Evolutionary conservation across 1,140 invertebrate genomes (phyloP), one percentile per base, ranked within the genome.

Genomic region (Mya arenaria): DNA sequence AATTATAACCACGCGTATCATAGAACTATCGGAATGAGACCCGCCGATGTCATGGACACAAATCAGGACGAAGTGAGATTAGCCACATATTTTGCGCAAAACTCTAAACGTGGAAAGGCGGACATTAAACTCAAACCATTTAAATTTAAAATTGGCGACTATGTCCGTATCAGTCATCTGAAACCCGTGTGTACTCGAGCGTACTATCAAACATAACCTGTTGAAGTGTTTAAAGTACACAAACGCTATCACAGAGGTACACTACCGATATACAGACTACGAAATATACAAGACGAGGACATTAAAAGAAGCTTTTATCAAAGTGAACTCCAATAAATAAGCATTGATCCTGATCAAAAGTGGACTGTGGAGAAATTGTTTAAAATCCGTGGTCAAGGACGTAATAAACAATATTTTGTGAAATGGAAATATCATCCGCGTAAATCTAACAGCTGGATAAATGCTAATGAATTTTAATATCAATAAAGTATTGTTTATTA

Each of bases 101-200:
- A 68, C 5, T 13, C 34, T 4, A 58, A 79, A 48, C 6, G n/a
- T 32, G 34, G n/a, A 3, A 56, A 17, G 41, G 4, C 25, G 10
- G 36, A 48, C n/a, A 32, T 5, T 48, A 48, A 28, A 66, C 15
- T 32, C 8, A 55, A 60, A 73, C 68, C 23, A 19, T 82, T 65
- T 44, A 83, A 39, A 56, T 75, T 75, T 39, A 84, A 82, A 73
- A 73, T 85, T 15, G 79, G 79, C n/a, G 79, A 79, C 39, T 32
- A 71, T 32, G 73, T 84, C 8, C 39, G 77, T 62, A 58, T 81
- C 3, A 75, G 62, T 23, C 65, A 84, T 39, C 25, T 84, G 37
- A 79, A 62, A 34, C 66, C 73, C 32, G 25, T 48, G 32, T 48
- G 8, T 74, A 36, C 75, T 36, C 63, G 81, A 1, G 73, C 73